phyloP scores from a whole-genome alignment of 2,113 vertebrate genomes.

The Phocoena phocoena region DNA sequence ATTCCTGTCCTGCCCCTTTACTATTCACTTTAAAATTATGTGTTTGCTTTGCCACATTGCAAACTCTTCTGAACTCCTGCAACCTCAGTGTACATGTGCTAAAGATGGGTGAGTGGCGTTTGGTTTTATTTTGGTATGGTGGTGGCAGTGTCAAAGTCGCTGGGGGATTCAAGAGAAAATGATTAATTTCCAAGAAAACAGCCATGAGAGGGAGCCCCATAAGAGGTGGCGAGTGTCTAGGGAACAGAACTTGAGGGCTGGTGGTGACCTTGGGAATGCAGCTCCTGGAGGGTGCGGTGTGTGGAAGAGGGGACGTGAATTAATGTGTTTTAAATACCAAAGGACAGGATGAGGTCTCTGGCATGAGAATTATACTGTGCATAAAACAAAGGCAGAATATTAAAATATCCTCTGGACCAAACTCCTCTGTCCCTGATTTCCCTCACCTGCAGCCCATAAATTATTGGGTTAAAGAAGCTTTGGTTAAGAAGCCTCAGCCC shows the following conservation, averaged over 20 bases:
- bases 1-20: too few relatives aligned
- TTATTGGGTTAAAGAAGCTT: background rate
- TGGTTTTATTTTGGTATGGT: background rate
- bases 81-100: background rate
- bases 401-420: background rate
- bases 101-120: background rate
- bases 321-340: background rate
- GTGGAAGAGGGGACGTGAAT: background rate
- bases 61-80: background rate
- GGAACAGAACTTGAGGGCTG: background rate
- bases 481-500: background rate
- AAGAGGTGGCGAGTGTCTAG: background rate
- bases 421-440: background rate
- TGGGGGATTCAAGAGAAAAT: background rate
- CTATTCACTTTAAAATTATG: background rate
- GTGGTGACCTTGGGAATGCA: background rate
- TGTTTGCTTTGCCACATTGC: background rate
- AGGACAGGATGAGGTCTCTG: background rate
- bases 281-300: too few relatives aligned
- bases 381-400: background rate
- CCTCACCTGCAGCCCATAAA: background rate
- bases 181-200: background rate
- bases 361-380: background rate
- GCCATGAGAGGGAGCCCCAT: background rate
- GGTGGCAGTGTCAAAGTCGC: background rate